Evolutionary conservation across 92 coral and sea anemone species (phyloP).

Genomic region (Micromussa lordhowensis): DNA sequence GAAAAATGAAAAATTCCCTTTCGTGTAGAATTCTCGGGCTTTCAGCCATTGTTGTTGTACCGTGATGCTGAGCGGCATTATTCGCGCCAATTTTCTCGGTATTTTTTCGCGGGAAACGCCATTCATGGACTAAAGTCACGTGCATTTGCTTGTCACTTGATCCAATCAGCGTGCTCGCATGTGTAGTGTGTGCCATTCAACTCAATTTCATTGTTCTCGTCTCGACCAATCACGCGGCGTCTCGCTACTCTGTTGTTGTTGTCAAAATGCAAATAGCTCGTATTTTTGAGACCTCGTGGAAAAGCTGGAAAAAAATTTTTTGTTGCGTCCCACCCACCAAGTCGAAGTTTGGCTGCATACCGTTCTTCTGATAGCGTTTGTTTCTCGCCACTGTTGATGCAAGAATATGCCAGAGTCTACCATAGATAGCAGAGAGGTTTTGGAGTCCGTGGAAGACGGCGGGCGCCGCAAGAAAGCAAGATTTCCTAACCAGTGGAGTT

Average conservation of each 20-base stretch:
- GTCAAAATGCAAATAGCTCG: slow-evolving; percentile 91
- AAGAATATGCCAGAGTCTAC: slow-evolving; percentile 86
- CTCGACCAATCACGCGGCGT: slow-evolving; percentile 74
- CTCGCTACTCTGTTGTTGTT: slow-evolving; percentile 85
- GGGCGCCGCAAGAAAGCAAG: slow-evolving; percentile 88
- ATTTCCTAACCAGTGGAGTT: slow-evolving; percentile 76
- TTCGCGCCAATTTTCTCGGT: slow-evolving; percentile 88
- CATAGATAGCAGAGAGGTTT: slow-evolving; percentile 71
- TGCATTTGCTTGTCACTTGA: slow-evolving; percentile 55
- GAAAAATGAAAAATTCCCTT: not conserved
- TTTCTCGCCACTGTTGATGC: not conserved
- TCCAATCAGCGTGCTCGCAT: slow-evolving; percentile 72
- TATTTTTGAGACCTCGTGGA: slow-evolving; percentile 97
- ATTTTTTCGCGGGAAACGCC: slow-evolving; percentile 81
- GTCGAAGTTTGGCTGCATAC: slow-evolving; percentile 10
- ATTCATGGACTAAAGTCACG: slow-evolving; percentile 83
- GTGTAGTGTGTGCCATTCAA: slow-evolving; percentile 82
- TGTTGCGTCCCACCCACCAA: slow-evolving; percentile 96
- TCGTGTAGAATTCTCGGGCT: not conserved
- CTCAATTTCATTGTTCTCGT: slow-evolving; percentile 60
- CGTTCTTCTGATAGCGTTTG: not conserved
- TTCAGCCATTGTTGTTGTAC: slow-evolving; percentile 23
- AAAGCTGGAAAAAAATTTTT: slow-evolving; percentile 73
- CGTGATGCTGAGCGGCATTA: slow-evolving; percentile 78
- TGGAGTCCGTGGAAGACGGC: slow-evolving; percentile 73